Evolutionary conservation across 2,888 invertebrate species (phyloP), one percentile per base, ranked within the genome.

Genomic region (Phyto melanocephala): DNA sequence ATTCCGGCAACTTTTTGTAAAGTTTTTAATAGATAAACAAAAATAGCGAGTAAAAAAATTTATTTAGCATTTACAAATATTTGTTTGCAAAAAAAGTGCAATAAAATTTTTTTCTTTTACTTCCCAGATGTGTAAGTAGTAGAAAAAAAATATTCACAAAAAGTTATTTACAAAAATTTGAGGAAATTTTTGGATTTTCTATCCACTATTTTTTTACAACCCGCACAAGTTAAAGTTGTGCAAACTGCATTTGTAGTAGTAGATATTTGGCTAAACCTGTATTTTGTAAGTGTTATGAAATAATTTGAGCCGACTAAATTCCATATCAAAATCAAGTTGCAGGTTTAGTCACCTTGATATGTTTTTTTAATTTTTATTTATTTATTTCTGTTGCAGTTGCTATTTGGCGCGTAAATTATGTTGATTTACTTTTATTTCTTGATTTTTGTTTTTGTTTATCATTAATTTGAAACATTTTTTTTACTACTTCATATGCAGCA

Each of bases 271-370:
- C 15, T 35, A 63, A 65, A 72, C 79, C 79, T 42, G 72, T 67
- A 79, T 10, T 33, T 10, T 28, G 47, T 8, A 28, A 28, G 2
- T 71, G 50, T 79, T 79, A 72, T 24, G 58, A 79, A 72, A 79
- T 65, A 58, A 42, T 72, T 65, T 40, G 56, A 40, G 42, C 37
- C 63, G 71, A 78, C 45, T 47, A 33, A 35, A 22, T 15, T 1
- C n/a, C n/a, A 47, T 15, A 56, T 15, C 33, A 24, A 70, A 78
- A 24, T 22, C 56, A 40, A 71, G 62, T 71, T 78, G 70, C 78
- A 71, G 54, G 63, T 50, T 47, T 37, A 78, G 70, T 78, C 71
- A 78, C 78, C 78, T 78, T 78, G 78, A 71, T 71, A 10, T 35
- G 11, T 35, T 24, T 24, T 58, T 15, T 17, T 37, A n/a, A n/a